Conservation (phyloP, 2,888 invertebrate species). For the Pandemis cinnamomeana region DNA sequence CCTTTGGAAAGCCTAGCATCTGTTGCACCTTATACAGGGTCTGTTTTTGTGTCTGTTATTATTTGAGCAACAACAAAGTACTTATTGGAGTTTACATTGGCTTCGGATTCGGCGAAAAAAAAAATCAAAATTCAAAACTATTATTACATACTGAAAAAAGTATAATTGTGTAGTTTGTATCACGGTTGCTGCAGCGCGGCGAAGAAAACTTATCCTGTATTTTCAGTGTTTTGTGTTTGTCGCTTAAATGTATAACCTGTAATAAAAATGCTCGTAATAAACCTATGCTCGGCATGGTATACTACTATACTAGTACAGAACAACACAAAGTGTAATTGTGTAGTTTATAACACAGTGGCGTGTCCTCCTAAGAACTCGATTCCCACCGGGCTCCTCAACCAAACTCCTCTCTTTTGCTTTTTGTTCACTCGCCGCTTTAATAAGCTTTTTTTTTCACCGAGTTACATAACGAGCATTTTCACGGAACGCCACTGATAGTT, state of each 20-base stretch:
- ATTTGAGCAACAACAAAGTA: background rate
- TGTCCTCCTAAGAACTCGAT: too few species aligned
- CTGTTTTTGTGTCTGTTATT: conserved; percentile 16
- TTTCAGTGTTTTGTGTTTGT: conserved; percentile 4
- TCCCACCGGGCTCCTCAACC: too few species aligned
- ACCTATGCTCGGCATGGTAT: too few species aligned
- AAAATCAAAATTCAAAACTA: background rate
- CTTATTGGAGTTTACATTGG: background rate
- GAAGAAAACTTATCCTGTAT: conserved; percentile 35
- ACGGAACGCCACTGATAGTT: too few species aligned
- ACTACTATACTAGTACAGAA: too few species aligned
- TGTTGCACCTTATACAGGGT: conserved; percentile 14
- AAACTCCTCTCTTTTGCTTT: too few species aligned
- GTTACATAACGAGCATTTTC: too few species aligned
- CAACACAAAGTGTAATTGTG: too few species aligned
- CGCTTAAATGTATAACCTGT: background rate
- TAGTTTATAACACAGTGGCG: too few species aligned
- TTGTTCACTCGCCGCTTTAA: too few species aligned
- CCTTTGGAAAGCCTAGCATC: conserved; percentile 6
- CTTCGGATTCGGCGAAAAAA: background rate
- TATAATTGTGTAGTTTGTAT: background rate
- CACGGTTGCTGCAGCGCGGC: background rate
- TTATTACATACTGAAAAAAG: background rate
- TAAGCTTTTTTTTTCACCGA: too few species aligned
- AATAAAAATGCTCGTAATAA: too few species aligned